Evolutionary conservation across 2,888 invertebrate species (phyloP), one percentile per base, ranked within the genome.

Genomic region (Lepidocyrtoides sp.): DNA sequence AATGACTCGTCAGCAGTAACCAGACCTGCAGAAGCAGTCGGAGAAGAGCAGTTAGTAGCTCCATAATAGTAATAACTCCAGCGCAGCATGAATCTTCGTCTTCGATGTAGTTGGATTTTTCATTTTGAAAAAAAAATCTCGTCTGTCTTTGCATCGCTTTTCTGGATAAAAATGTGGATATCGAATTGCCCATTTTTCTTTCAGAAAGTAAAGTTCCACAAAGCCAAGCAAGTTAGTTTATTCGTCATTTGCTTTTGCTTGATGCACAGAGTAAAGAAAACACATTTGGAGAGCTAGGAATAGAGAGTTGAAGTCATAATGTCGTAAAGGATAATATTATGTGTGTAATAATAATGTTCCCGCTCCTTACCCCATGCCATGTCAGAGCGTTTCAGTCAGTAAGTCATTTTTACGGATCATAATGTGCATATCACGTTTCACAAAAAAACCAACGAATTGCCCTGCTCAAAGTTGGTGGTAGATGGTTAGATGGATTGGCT

Each of bases 341-440:
- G 32, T 66, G 36, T 66, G 32, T 66, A 66, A 66, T 66, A 32
- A 57, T 32, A 32, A 32, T 66, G 66, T n/a, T 32, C 66, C 29
- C 36, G 23, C 32, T 23, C 2, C 36, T 44, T 44, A 41, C 36
- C 60, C 44, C 48, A 82, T 82, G 82, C 82, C 63, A 82, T 51
- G 66, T 84, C 69, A 66, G 36, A 66, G 51, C n/a, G 41, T 66
- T 84, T 84, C 83, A 84, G 66, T 84, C 83, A 69, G 29, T 82
- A 82, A 82, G 82, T 84, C 83, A 84, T 69, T 84, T 84, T 84
- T 69, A 69, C 83, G 69, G 69, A 51, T 66, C 83, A 84, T 84
- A 84, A 84, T 84, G 83, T 84, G 69, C 83, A 48, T 84, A 66
- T 84, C 83, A 84, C 83, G 83, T 84, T 84, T 84, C 83, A 60